Base-by-base conservation (phyloP, 2,888 invertebrate genomes). In the Cactoblastis cactorum region DNA sequence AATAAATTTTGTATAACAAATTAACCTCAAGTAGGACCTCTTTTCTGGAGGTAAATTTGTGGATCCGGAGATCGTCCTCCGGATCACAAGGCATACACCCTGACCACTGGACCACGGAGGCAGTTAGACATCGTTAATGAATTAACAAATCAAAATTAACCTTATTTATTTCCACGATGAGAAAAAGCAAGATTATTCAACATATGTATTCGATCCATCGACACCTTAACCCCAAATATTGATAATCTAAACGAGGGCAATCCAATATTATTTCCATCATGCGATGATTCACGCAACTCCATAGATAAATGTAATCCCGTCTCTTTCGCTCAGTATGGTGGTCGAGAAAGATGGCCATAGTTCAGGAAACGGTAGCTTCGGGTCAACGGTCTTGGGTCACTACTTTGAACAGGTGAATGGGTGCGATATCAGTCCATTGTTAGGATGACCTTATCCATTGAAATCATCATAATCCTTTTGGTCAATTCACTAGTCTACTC, bases 231-330 rank as follows among this genome's bases (percentile, higher is more conserved):
- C 41, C 53, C 47, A 55, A 61, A 66, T 62, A 65, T 62, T 60
- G 63, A 61, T 61, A 52, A 59, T 50, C 43, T 35, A 45, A 67
- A 63, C 54, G 57, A 57, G 62, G 65, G 50, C 66, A 60, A 51
- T 58, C 55, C 55, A 53, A 45, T 50, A 50, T 55, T 52, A 60
- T 58, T 66, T 56, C 60, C 55, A 61, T 67, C 72, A 70, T 67
- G 74, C 73, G 64, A 74, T 73, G 68, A 69, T 63, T 69, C 67
- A 71, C 63, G n/a, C 58, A 33, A 24, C 39, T 15, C 35, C 5
- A 15, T 28, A 39, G 48, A 34, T 48, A 46, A 43, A 45, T 45
- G 41, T 45, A 45, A 45, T 24, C 15, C 37, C 37, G 28, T 45
- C 49, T 56, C 54, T 53, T 49, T 54, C 18, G 52, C 48, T 37